phyloP scores from a whole-genome alignment of 1,140 invertebrate species.

The Bombus breviceps region DNA sequence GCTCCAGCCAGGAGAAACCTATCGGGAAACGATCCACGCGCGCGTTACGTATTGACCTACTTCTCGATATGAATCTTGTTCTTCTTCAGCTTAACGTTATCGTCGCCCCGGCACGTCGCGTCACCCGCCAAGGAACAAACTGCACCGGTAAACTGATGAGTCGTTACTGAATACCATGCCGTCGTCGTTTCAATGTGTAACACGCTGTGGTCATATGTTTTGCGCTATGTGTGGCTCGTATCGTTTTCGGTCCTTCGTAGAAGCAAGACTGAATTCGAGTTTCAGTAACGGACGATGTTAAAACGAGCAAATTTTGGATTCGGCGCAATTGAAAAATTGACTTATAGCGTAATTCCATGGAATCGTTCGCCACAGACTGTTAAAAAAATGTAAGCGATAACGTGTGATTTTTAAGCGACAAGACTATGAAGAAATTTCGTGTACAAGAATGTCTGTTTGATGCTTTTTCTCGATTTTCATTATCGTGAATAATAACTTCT shows the following conservation, averaged over 20 bases:
- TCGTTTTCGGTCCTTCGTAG: not conserved
- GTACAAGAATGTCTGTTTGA: too few relatives aligned
- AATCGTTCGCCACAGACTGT: too few relatives aligned
- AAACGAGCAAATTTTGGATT: too few relatives aligned
- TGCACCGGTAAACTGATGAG: slow-evolving; percentile 52
- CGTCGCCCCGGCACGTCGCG: slow-evolving; percentile 44
- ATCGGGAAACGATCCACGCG: slow-evolving; percentile 66
- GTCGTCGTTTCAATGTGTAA: not conserved
- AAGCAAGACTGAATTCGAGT: not conserved
- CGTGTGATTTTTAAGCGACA: too few relatives aligned
- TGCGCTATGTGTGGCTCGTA: not conserved
- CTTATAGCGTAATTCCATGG: too few relatives aligned
- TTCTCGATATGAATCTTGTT: slow-evolving; percentile 69
- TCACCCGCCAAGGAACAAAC: slow-evolving; percentile 32
- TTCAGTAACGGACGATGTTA: not conserved
- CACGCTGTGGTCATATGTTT: not conserved
- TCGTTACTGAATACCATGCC: slow-evolving; percentile 29
- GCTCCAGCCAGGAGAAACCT: not conserved
- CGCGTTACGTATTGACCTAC: slow-evolving; percentile 69
- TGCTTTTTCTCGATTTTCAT: too few relatives aligned
- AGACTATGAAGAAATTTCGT: too few relatives aligned
- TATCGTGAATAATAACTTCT: too few relatives aligned
- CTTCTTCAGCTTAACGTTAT: slow-evolving; percentile 44
- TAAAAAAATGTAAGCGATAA: too few relatives aligned
- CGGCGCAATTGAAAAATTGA: too few relatives aligned